These are phyloP conservation scores for Eulemur macaco DNA, from an alignment of 2,113 vertebrate species.

Conservation along the genomic window DNA sequence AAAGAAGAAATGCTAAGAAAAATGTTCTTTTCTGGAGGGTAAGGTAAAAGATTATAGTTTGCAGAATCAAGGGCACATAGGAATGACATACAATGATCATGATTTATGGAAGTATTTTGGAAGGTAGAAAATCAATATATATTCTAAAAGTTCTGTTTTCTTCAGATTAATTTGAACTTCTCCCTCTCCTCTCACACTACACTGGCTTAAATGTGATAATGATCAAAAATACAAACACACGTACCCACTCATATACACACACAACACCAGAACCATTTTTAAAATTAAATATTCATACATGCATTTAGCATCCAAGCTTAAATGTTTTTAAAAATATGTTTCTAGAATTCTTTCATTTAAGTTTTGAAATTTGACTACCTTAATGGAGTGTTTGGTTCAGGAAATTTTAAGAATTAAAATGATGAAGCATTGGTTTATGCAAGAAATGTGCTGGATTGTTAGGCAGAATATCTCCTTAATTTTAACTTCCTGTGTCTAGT, in stretches of 20 bases:
- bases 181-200: background rate
- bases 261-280: background rate
- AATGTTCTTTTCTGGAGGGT: slow-evolving; percentile 65
- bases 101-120: slow-evolving; percentile 83
- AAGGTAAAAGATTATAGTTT: slow-evolving; percentile 77
- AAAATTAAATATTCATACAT: slow-evolving; percentile 42
- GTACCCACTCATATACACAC: background rate
- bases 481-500: background rate
- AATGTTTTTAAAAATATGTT: background rate
- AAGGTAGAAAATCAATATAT: slow-evolving; percentile 82
- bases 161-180: slow-evolving; percentile 70
- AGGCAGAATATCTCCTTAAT: background rate
- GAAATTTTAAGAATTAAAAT: background rate
- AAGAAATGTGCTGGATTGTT: background rate
- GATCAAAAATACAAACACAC: background rate
- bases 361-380: background rate
- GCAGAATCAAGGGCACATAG: slow-evolving; percentile 79
- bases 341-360: background rate
- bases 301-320: background rate
- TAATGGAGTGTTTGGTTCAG: background rate
- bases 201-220: background rate
- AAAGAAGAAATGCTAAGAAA: slow-evolving; percentile 65
- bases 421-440: background rate
- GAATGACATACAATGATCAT: slow-evolving; percentile 77
- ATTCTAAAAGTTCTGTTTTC: slow-evolving; percentile 81